These are phyloP conservation scores for Heterocephalus glaber DNA, from an alignment of 2,113 vertebrate genomes.

Conservation along the genomic window DNA sequence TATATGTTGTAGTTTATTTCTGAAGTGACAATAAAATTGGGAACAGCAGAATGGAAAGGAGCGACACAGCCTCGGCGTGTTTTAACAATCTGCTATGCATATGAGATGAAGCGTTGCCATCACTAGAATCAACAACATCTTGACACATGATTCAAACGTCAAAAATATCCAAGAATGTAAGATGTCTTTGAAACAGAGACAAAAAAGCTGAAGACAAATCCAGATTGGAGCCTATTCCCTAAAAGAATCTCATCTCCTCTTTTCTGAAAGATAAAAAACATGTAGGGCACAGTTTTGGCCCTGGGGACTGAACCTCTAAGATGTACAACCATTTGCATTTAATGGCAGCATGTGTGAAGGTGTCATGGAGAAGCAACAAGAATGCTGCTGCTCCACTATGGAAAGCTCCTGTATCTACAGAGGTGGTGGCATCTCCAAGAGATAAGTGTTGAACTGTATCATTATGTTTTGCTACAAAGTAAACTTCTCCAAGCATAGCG, in stretches of 20 bases:
- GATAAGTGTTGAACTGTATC: neutral
- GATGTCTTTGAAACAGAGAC: constrained; percentile 73
- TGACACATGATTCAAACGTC: constrained; percentile 80
- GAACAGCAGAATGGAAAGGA: constrained; percentile 59
- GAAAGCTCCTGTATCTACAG: neutral
- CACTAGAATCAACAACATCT: constrained; percentile 74
- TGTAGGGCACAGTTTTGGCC: neutral
- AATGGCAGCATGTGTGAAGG: neutral
- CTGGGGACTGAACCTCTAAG: neutral
- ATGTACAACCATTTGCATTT: neutral
- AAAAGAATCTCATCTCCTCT: neutral
- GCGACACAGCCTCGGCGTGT: constrained; percentile 1
- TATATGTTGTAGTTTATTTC: constrained; percentile 76
- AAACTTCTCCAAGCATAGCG: neutral
- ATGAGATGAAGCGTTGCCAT: constrained; percentile 63
- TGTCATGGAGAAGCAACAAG: neutral
- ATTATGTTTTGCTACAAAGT: neutral
- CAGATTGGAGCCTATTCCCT: constrained; percentile 9
- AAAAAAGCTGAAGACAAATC: constrained; percentile 60
- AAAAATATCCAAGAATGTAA: constrained; percentile 78
- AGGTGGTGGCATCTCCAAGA: neutral
- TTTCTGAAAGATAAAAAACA: neutral
- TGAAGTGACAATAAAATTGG: constrained; percentile 74
- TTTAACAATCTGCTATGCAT: constrained; percentile 70
- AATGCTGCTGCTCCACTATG: neutral